Base-by-base conservation (phyloP, 2,797 vertebrate genomes). In the Tiaroga cobitis region DNA sequence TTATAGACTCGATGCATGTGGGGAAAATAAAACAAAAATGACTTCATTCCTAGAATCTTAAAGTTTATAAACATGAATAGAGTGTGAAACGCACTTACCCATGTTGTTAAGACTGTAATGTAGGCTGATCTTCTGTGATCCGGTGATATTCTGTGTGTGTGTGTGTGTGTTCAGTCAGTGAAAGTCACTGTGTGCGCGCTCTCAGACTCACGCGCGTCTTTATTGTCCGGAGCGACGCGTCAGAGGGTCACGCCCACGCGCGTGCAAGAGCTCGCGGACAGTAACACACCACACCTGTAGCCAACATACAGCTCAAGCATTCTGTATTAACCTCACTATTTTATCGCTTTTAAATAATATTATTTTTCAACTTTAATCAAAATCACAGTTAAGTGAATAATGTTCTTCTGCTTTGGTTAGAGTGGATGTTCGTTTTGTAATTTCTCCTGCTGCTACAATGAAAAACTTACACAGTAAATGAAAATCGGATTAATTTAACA, bases 21-120 rank as follows among this genome's bases (percentile, higher is more conserved):
- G 8, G 51, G 10, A 69, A 37, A 54, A 7, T 24, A 8, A 34
- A 75, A 54, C 29, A 21, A 75, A 54, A 19, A 34, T 21, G 24
- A 80, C 2, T 26, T 29, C 2, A n/a, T 59, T 16, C 11, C 32
- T 13, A 54, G 10, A 11, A 37, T n/a, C 6, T 56, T 59, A 8
- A 59, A 5, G 18, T 37, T 63, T 37, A 21, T 16, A 11, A 49
- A 16, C 26, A 41, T 9, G 9, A 15, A 43, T 43, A 26, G 2
- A 43, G 37, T 46, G 54, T 43, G 26, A 37, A 41, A 75, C 4
- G 18, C 39, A 51, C 82, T 76, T 83, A 83, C 82, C 82, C 82
- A 83, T 83, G 59, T 65, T 83, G 56, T 67, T 65, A 34, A 32
- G 24, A 26, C 8, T 72, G 56, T 63, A 15, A 11, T 49, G 26